Percentiles rank a stretch among this genome's conserved stretches.
These are phyloP conservation scores for Drosophila baimaii DNA, from an alignment of 1,140 invertebrate species.

Conservation along the genomic window DNA sequence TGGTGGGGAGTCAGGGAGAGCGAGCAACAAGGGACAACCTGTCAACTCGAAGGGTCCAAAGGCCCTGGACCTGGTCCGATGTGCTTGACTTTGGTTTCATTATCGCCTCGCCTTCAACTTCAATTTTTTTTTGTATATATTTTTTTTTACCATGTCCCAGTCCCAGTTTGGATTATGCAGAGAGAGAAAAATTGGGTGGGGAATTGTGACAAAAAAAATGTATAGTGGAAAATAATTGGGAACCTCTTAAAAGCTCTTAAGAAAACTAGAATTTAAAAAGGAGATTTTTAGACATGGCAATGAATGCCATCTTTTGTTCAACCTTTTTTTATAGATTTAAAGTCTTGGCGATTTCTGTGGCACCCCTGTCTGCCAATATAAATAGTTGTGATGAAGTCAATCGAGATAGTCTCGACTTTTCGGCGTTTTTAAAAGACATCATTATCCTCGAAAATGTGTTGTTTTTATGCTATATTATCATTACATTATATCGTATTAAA, in stretches of 20 bases:
- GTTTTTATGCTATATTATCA: too few relatives aligned
- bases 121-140: conserved; percentile 14
- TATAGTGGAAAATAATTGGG: not conserved
- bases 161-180: conserved; percentile 17
- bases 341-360: too few relatives aligned
- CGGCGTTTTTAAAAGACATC: too few relatives aligned
- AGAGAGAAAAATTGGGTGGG: not conserved
- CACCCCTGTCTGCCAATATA: too few relatives aligned
- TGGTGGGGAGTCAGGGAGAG: conserved; percentile 9
- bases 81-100: conserved; percentile 77
- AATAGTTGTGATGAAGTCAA: too few relatives aligned
- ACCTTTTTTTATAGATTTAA: too few relatives aligned
- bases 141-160: conserved; percentile 26
- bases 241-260: not conserved
- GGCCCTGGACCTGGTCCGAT: conserved; percentile 59
- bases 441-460: too few relatives aligned
- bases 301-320: too few relatives aligned
- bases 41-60: conserved; percentile 70
- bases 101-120: conserved; percentile 71
- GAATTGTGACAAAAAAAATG: too few relatives aligned
- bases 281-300: too few relatives aligned
- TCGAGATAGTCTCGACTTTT: too few relatives aligned
- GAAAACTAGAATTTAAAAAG: not conserved
- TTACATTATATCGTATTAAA: too few relatives aligned
- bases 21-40: conserved; percentile 58